Evolutionary conservation across 2,888 invertebrate species (phyloP).

Genomic region (Leptinotarsa rubiginosa): DNA sequence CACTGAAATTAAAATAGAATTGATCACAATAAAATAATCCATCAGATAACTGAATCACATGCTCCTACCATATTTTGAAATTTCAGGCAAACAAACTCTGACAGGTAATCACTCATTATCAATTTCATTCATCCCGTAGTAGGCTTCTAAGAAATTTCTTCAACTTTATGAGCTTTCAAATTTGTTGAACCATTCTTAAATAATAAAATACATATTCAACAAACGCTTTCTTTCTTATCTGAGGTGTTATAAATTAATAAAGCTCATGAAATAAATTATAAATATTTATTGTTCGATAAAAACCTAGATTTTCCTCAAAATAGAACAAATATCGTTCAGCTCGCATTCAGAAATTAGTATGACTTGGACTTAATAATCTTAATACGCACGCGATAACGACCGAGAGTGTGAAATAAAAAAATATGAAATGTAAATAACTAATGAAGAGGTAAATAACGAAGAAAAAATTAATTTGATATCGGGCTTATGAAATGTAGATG

Average conservation of each 20-base stretch:
- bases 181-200: slow-evolving; percentile 11
- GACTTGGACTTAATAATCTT: slow-evolving; percentile 32
- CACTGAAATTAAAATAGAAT: too few species aligned
- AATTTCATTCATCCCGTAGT: slow-evolving; percentile 4
- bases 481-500: slow-evolving; percentile 34
- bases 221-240: slow-evolving; percentile 44
- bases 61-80: neutral
- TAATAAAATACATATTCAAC: slow-evolving; percentile 17
- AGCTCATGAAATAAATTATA: slow-evolving; percentile 48
- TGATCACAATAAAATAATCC: neutral
- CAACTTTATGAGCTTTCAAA: neutral
- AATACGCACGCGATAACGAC: slow-evolving; percentile 38
- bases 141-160: neutral
- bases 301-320: slow-evolving; percentile 40
- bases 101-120: neutral
- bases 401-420: slow-evolving; percentile 39
- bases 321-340: slow-evolving; percentile 44
- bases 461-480: slow-evolving; percentile 36
- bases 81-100: neutral
- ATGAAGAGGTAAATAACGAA: slow-evolving; percentile 46
- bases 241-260: slow-evolving; percentile 52
- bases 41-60: neutral
- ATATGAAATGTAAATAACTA: slow-evolving; percentile 47
- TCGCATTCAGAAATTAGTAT: slow-evolving; percentile 43
- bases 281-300: slow-evolving; percentile 55